Base-by-base conservation (phyloP, 2,113 vertebrate genomes). In the Copsychus sechellarum region DNA sequence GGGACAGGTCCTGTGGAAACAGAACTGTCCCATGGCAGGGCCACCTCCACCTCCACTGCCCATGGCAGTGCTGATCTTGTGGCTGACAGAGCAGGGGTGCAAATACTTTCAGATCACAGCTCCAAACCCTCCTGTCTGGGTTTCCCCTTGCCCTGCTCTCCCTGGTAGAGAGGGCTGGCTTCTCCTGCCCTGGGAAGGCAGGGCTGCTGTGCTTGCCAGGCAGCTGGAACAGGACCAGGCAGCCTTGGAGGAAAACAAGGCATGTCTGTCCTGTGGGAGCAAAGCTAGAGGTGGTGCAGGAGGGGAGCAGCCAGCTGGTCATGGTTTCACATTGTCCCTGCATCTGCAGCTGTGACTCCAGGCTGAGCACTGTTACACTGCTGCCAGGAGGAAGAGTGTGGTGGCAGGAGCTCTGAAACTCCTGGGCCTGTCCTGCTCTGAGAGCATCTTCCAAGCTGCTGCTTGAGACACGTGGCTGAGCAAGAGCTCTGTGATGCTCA, bases 1-100 rank as follows among this genome's bases (percentile, higher is more conserved):
- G 73, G 45, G 33, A 42, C 42, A 70, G 26, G 12, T 47, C 47
- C 19, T 22, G 12, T 8, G 57, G 34, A 29, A 26, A 61, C 47
- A 2, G 26, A 57, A 43, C 60, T 34, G 28, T 12, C 36, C 82
- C 25, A 0, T 0, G 19, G 69, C 2, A 0, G 50, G 50, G 40
- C 38, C 7, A 1, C 31, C 34, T 28, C 34, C 3, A 2, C 29
- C 40, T 28, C 34, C 3, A 2, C 25, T 43, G 50, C 36, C 36
- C 2, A 0, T 4, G 14, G 6, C 2, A 13, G 72, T 0, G 0
- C 38, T 67, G n/a, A 43, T 19, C 20, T 19, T 0, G 0, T 15
- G 10, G 36, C 81, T 89, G 48, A 50, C 45, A 33, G 43, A 15
- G 66, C 40, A 60, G 61, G 53, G 79, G 4, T 21, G 7, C 19